phyloP scores from a whole-genome alignment of 2,888 invertebrate genomes.

The Callosobruchus maculatus region DNA sequence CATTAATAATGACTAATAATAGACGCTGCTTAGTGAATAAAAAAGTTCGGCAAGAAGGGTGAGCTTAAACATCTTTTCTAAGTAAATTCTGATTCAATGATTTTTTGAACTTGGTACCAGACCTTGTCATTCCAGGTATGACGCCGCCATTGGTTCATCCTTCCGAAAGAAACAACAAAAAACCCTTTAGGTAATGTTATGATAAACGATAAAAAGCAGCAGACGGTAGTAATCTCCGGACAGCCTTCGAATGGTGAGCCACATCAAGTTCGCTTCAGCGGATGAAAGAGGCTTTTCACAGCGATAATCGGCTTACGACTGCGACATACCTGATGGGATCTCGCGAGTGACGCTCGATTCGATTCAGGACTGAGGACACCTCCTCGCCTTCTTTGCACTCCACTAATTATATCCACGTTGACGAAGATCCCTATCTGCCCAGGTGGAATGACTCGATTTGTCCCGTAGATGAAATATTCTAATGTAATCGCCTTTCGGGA shows the following conservation, averaged over 20 bases:
- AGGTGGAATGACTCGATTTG: not conserved
- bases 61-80: no score
- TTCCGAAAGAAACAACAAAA: conserved; percentile 18
- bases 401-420: not conserved
- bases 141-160: not conserved
- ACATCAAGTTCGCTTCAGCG: conserved; percentile 22
- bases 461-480: not conserved
- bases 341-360: not conserved
- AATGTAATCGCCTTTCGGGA: not conserved
- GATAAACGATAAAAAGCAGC: conserved; percentile 32
- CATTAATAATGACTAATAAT: no score
- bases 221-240: conserved; percentile 28
- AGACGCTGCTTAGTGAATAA: no score
- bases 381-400: not conserved
- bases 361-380: no score
- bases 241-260: conserved; percentile 21
- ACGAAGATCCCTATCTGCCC: not conserved
- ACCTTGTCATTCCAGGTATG: not conserved
- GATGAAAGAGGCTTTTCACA: conserved; percentile 24
- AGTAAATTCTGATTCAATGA: no score
- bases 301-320: not conserved
- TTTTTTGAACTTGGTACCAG: no score
- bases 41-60: no score
- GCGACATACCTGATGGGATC: conserved; percentile 21
- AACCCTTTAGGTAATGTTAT: conserved; percentile 26